phyloP scores from a whole-genome alignment of 2,113 vertebrate genomes.

The Eulacestoma nigropectus region DNA sequence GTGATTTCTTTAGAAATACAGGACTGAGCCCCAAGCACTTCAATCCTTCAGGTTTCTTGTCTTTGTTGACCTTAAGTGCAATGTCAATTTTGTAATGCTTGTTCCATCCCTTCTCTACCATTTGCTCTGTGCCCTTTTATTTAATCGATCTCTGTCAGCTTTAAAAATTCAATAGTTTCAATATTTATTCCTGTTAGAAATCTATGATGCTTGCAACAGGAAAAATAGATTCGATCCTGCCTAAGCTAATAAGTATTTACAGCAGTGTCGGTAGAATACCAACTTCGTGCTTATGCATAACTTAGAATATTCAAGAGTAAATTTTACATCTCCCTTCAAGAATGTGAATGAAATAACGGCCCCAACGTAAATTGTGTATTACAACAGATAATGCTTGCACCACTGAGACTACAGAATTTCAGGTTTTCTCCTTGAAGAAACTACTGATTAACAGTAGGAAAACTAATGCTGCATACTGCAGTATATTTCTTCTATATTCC shows the following conservation, averaged over 20 bases:
- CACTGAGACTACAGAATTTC: neutral
- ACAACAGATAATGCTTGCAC: neutral
- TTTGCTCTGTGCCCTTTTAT: neutral
- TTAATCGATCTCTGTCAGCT: neutral
- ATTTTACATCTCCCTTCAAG: neutral
- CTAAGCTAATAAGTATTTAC: neutral
- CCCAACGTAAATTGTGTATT: neutral
- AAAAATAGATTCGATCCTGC: neutral
- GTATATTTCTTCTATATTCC: neutral
- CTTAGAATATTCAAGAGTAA: neutral
- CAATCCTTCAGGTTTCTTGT: neutral
- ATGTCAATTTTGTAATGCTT: neutral
- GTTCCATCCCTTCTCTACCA: neutral
- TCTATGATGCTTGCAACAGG: neutral
- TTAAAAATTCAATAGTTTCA: neutral
- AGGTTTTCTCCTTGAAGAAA: neutral
- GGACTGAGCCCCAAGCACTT: neutral
- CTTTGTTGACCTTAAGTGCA: neutral
- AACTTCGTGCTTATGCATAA: neutral
- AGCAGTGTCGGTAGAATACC: neutral
- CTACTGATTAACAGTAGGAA: neutral
- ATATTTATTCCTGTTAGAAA: neutral
- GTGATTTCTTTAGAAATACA: neutral
- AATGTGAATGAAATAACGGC: neutral
- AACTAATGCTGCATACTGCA: neutral